phyloP scores from a whole-genome alignment of 1,140 invertebrate genomes.

The Papilio polytes region DNA sequence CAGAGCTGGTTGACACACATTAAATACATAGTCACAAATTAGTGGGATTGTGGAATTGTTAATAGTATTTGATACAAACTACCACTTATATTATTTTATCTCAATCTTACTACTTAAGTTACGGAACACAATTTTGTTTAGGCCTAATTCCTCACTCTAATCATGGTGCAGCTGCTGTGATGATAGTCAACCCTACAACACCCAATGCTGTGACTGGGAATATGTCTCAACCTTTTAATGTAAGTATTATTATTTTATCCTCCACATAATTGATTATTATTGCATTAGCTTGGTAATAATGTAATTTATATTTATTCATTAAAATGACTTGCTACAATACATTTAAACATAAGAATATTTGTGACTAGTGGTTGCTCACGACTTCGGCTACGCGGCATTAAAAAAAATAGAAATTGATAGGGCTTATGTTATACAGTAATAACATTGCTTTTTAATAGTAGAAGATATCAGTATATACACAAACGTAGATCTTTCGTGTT shows the following conservation, averaged over 20 bases:
- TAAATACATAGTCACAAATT: no score
- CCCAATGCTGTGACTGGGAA: conserved; percentile 75
- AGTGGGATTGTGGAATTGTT: background rate
- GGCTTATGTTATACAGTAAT: no score
- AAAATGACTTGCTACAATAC: no score
- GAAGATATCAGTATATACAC: no score
- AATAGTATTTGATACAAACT: background rate
- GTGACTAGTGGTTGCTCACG: no score
- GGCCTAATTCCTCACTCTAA: conserved; percentile 79
- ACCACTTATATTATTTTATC: background rate
- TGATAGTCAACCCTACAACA: conserved; percentile 83
- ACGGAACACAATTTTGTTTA: conserved; percentile 45
- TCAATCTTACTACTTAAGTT: background rate
- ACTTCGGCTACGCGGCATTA: no score
- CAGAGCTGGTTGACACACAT: no score
- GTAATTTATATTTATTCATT: background rate
- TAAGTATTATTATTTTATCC: conserved; percentile 50
- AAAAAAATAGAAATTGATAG: no score
- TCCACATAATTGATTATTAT: background rate
- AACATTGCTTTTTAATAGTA: no score
- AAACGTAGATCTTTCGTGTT: no score
- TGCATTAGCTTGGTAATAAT: no score
- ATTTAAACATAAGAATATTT: background rate
- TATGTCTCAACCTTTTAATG: conserved; percentile 75
- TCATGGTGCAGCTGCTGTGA: conserved; percentile 81